Conservation (phyloP, 2,113 vertebrate species). For the Acrocephalus kingi region DNA sequence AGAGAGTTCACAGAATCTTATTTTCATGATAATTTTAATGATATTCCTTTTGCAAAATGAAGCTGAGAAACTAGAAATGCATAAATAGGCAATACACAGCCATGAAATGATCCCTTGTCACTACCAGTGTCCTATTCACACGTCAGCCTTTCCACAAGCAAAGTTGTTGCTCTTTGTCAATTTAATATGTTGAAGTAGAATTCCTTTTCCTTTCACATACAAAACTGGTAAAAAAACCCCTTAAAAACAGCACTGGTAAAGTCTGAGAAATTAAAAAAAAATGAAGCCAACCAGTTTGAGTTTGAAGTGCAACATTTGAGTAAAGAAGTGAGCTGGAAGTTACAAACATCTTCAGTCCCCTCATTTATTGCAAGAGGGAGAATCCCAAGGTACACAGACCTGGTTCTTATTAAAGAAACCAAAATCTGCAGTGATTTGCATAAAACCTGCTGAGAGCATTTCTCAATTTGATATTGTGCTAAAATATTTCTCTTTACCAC, state of each 20-base stretch:
- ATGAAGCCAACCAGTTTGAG: not conserved
- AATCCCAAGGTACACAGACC: not conserved
- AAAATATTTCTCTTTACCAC: constrained; percentile 55
- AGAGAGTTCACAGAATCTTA: constrained; percentile 47
- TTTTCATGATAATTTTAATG: constrained; percentile 57
- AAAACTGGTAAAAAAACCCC: not conserved
- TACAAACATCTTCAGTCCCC: constrained; percentile 3
- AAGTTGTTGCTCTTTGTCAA: not conserved
- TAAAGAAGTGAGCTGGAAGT: not conserved
- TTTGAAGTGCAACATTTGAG: not conserved
- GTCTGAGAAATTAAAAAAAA: not conserved
- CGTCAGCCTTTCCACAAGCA: not conserved
- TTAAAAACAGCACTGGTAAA: not conserved
- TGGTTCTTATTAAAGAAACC: constrained; percentile 18
- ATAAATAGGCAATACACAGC: constrained; percentile 44
- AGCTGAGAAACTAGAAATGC: constrained; percentile 51
- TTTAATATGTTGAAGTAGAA: not conserved
- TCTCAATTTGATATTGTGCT: constrained; percentile 56
- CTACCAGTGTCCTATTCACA: not conserved
- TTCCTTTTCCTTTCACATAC: not conserved
- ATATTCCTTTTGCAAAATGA: constrained; percentile 47
- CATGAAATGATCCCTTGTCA: not conserved
- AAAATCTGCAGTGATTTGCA: constrained; percentile 54
- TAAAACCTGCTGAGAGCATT: constrained; percentile 55
- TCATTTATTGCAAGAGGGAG: not conserved